phyloP scores from a whole-genome alignment of 1,140 invertebrate species.

The Mamestra configurata region DNA sequence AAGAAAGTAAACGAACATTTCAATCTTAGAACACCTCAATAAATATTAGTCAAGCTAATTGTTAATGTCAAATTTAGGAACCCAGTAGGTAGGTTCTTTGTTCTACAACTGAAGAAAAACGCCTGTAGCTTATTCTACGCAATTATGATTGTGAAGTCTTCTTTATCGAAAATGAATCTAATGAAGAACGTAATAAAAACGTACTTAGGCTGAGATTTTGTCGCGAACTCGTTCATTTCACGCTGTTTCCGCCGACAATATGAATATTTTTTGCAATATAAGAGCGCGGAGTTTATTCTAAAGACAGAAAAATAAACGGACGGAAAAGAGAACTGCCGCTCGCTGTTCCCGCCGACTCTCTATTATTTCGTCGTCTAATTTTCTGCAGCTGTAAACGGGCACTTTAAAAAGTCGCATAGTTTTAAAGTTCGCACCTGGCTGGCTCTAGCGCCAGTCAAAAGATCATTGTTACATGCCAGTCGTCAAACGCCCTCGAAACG shows the following conservation, averaged over 20 bases:
- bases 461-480: slow-evolving; percentile 76
- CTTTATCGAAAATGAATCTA: background rate
- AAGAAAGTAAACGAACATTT: background rate
- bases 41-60: background rate
- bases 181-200: slow-evolving; percentile 30
- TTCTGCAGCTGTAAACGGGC: slow-evolving; percentile 65
- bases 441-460: slow-evolving; percentile 72
- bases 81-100: no score
- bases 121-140: no score
- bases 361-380: slow-evolving; percentile 62
- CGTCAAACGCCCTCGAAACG: slow-evolving; percentile 63
- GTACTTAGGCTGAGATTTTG: slow-evolving; percentile 11
- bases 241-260: background rate
- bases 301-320: slow-evolving; percentile 44
- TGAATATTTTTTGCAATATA: slow-evolving; percentile 36
- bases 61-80: no score
- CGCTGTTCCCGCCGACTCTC: slow-evolving; percentile 12
- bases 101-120: no score
- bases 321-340: slow-evolving; percentile 3
- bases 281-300: slow-evolving; percentile 30
- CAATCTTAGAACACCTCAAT: background rate
- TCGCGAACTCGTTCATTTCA: slow-evolving; percentile 10
- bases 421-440: slow-evolving; percentile 63
- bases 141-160: background rate
- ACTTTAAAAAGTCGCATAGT: slow-evolving; percentile 63